Evolutionary conservation across 1,140 invertebrate species (phyloP).

Genomic region (Sesamia nonagrioides): DNA sequence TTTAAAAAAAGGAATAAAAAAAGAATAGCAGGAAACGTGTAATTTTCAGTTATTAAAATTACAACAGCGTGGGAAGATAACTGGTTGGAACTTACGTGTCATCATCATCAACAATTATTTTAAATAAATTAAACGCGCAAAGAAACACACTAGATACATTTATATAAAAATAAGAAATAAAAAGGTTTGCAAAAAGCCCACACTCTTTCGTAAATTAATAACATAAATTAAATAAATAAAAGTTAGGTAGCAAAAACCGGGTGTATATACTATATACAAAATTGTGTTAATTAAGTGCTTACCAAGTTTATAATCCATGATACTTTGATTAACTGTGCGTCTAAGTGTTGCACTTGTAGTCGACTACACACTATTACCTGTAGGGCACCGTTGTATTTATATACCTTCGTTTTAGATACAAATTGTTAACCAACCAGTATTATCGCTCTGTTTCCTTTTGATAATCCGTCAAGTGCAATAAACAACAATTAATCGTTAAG

Average conservation of each 20-base stretch:
- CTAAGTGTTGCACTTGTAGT: constrained; percentile 6
- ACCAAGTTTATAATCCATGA: constrained; percentile 70
- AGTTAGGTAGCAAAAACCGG: neutral
- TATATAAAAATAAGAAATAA: too few relatives aligned
- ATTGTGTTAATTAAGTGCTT: constrained; percentile 41
- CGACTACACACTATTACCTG: constrained; percentile 21
- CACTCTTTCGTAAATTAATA: neutral
- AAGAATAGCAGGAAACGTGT: too few relatives aligned
- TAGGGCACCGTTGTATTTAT: constrained; percentile 50
- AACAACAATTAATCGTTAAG: constrained; percentile 36
- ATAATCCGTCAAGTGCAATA: constrained; percentile 54
- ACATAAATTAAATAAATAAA: neutral
- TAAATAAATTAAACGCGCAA: too few relatives aligned
- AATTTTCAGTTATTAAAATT: too few relatives aligned
- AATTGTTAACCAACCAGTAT: constrained; percentile 48
- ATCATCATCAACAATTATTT: too few relatives aligned
- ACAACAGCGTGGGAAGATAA: too few relatives aligned
- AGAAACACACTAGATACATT: too few relatives aligned
- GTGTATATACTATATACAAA: neutral
- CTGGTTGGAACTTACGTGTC: too few relatives aligned
- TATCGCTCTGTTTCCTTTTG: constrained; percentile 51
- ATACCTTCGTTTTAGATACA: constrained; percentile 39
- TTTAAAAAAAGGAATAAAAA: too few relatives aligned
- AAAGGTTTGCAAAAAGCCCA: neutral
- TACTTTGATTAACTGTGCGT: constrained; percentile 3